Evolutionary conservation across 2,113 vertebrate genomes (phyloP).

Genomic region (Seriola aureovittata): DNA sequence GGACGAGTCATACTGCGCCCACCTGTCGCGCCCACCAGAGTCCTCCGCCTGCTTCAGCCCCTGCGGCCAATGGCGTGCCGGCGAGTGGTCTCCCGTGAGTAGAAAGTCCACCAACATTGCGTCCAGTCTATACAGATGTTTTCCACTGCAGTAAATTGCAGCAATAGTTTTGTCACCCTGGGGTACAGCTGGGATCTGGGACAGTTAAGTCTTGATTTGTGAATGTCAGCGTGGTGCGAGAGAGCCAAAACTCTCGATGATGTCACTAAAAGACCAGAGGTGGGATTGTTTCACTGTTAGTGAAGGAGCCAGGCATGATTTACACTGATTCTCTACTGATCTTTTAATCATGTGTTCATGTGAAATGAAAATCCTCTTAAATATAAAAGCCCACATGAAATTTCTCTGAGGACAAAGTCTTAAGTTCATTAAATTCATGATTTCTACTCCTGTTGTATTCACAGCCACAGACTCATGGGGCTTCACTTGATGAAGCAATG

Average conservation of each 20-base stretch:
- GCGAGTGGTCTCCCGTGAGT: constrained; percentile 95
- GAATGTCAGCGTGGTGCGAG: neutral
- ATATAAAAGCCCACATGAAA: constrained; percentile 6
- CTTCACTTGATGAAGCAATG: constrained; percentile 27
- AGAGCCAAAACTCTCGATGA: neutral
- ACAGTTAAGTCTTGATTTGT: constrained; percentile 27
- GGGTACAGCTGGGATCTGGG: constrained; percentile 15
- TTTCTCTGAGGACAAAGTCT: constrained; percentile 4
- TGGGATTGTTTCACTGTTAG: neutral
- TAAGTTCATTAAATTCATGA: constrained; percentile 27
- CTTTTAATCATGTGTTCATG: constrained; percentile 26
- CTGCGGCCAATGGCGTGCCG: constrained; percentile 93
- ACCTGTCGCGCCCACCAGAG: constrained; percentile 90
- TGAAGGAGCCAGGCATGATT: constrained; percentile 15
- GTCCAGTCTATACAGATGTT: constrained; percentile 55
- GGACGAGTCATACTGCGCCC: constrained; percentile 89
- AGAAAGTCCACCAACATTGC: constrained; percentile 25
- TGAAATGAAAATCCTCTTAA: constrained; percentile 24
- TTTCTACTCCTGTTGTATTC: constrained; percentile 10
- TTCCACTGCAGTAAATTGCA: neutral
- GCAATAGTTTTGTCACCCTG: constrained; percentile 11
- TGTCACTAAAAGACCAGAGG: neutral
- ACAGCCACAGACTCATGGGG: neutral
- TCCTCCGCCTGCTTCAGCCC: constrained; percentile 89
- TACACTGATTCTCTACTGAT: neutral